These are phyloP conservation scores for Parazoanthus darwini DNA, from an alignment of 92 coral and sea anemone genomes.

Conservation along the genomic window DNA sequence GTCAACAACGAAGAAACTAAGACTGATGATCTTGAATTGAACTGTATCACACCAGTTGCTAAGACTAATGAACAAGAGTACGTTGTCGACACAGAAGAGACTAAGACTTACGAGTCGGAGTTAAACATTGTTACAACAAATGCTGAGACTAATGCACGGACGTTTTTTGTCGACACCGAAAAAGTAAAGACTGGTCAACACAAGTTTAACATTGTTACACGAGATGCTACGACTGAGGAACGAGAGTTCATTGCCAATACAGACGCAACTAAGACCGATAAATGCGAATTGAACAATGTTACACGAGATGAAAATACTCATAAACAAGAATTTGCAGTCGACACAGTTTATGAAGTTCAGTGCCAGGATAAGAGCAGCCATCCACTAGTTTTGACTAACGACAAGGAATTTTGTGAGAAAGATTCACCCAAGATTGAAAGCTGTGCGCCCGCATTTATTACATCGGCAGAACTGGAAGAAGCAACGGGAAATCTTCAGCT, in stretches of 20 bases:
- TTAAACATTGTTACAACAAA: not conserved
- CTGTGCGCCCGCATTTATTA: too few relatives aligned
- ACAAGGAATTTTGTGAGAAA: too few relatives aligned
- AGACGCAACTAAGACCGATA: not conserved
- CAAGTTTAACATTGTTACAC: not conserved
- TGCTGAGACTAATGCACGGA: not conserved
- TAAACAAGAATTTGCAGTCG: not conserved
- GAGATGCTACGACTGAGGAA: not conserved
- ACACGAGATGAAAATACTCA: not conserved
- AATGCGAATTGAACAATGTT: not conserved
- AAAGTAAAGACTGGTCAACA: not conserved
- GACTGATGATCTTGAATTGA: not conserved
- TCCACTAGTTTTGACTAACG: too few relatives aligned
- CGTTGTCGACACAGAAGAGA: not conserved
- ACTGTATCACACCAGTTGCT: not conserved
- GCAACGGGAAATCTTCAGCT: too few relatives aligned
- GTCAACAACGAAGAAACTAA: not conserved
- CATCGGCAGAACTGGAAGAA: too few relatives aligned
- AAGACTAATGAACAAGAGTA: not conserved
- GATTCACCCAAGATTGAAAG: too few relatives aligned
- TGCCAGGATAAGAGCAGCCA: too few relatives aligned
- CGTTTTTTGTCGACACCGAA: not conserved
- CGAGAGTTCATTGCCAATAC: not conserved
- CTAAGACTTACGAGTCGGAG: not conserved
- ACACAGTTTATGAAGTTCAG: too few relatives aligned